Evolutionary conservation across 2,113 vertebrate genomes (phyloP), one percentile per base, ranked within the genome.

Genomic region (Lota lota): DNA sequence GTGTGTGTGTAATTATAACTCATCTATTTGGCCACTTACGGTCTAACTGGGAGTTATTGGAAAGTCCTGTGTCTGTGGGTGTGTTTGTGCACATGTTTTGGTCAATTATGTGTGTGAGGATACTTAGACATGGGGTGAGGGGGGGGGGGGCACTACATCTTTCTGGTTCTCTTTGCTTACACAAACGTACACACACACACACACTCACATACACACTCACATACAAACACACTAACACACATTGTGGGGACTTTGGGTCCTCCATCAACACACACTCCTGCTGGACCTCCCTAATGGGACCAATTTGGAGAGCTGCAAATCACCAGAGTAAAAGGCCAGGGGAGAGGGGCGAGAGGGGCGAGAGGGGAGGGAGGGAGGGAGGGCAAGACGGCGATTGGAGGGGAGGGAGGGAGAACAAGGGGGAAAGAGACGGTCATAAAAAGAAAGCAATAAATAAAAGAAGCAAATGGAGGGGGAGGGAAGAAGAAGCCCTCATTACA

Each of bases 251-350:
- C 69, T 68, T 2, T 36, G 60, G 59, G 82, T 69, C 67, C 79
- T 88, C 78, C 24, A 74, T 85, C 88, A 88, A 59, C 75, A 20
- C 81, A 85, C 88, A 89, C 87, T 86, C 90, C 86, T 66, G 69
- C 69, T 22, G 83, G 72, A 86, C 77, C 68, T 70, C 81, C 85
- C 83, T 91, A 90, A 88, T 91, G 88, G 85, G 78, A 74, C 78
- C 87, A 89, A 91, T 88, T 82, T 83, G 85, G 79, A 63, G 75
- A 40, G 76, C 83, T 10, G 79, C 85, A 89, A 92, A 90, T 92
- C 88, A 88, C 78, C 63, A 0, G 66, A 81, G 78, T 74, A 61
- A 70, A 78, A 51, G 75, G 74, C 57, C 74, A 79, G 40, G 75
- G 76, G 78, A 73, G 82, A 83, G 15, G 47, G 56, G 36, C 47